Conservation (phyloP, 2,113 vertebrate species). For the Vimba vimba region DNA sequence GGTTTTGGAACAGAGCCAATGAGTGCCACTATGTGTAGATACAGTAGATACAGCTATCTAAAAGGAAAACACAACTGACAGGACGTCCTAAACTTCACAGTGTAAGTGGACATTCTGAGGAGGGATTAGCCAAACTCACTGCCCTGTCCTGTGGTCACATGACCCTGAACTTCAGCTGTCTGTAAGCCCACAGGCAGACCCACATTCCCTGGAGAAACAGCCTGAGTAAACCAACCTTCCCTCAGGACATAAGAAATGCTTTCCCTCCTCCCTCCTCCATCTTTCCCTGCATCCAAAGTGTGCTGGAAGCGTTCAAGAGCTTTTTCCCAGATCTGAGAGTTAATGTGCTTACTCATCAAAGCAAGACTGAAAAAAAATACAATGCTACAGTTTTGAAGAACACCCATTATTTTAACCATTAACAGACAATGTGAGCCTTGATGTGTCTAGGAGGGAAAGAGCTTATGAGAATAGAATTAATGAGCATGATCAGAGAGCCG, state of each 20-base stretch:
- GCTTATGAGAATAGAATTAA: constrained; percentile 32
- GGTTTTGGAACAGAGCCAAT: not conserved
- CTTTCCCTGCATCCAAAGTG: constrained; percentile 1
- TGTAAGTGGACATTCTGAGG: not conserved
- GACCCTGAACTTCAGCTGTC: constrained; percentile 43
- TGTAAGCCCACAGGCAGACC: constrained; percentile 45
- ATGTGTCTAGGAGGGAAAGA: not conserved
- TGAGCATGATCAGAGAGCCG: constrained; percentile 11
- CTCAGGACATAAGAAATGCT: not conserved
- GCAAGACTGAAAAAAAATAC: constrained; percentile 40
- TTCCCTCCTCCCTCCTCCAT: constrained; percentile 5
- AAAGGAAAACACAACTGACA: constrained; percentile 9
- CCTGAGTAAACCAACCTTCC: constrained; percentile 41
- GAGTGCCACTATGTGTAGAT: no score
- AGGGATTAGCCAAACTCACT: constrained; percentile 28
- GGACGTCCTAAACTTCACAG: not conserved
- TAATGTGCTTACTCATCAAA: constrained; percentile 26
- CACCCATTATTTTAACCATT: constrained; percentile 61
- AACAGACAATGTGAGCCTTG: constrained; percentile 45
- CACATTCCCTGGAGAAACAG: constrained; percentile 51
- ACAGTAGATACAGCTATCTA: not conserved
- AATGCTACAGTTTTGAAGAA: constrained; percentile 55
- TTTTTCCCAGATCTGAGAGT: constrained; percentile 49
- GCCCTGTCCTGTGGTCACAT: constrained; percentile 34
- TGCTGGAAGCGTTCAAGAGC: constrained; percentile 40